These are phyloP conservation scores for Monomorium pharaonis DNA, from an alignment of 1,140 invertebrate genomes.

Conservation along the genomic window DNA sequence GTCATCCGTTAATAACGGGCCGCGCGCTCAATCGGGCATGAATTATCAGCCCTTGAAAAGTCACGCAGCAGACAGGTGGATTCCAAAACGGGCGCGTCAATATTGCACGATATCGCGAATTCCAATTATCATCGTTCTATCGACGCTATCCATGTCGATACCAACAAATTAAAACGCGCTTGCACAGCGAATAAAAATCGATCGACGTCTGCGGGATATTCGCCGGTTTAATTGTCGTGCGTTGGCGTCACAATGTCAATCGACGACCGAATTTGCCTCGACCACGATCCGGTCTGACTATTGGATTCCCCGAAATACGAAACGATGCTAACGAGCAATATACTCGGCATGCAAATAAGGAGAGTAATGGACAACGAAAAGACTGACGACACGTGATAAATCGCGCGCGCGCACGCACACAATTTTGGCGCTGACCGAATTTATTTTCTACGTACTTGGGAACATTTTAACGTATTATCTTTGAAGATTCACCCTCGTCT, in stretches of 20 bases:
- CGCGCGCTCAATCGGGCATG: neutral
- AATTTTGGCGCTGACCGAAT: neutral
- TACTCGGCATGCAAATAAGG: neutral
- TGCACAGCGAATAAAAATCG: constrained; percentile 2
- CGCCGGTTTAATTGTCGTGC: neutral
- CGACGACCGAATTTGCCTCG: neutral
- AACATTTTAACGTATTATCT: neutral
- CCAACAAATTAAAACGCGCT: constrained; percentile 10
- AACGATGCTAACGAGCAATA: neutral
- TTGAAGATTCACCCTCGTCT: neutral
- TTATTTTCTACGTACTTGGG: neutral
- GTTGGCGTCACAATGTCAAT: neutral
- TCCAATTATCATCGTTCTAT: constrained; percentile 22
- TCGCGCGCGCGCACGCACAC: neutral
- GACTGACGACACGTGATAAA: neutral
- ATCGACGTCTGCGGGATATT: constrained; percentile 14
- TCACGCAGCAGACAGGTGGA: constrained; percentile 45
- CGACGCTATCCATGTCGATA: constrained; percentile 24
- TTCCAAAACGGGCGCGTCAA: constrained; percentile 11
- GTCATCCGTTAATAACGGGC: constrained; percentile 1
- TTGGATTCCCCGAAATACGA: neutral
- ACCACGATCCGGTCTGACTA: neutral
- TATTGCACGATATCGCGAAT: constrained; percentile 34
- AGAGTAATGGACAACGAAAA: neutral
- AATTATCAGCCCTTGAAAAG: constrained; percentile 57